Percentiles rank a stretch among this genome's conserved stretches.
Conservation (phyloP, 2,888 invertebrate genomes). For the Melanchra persicariae region DNA sequence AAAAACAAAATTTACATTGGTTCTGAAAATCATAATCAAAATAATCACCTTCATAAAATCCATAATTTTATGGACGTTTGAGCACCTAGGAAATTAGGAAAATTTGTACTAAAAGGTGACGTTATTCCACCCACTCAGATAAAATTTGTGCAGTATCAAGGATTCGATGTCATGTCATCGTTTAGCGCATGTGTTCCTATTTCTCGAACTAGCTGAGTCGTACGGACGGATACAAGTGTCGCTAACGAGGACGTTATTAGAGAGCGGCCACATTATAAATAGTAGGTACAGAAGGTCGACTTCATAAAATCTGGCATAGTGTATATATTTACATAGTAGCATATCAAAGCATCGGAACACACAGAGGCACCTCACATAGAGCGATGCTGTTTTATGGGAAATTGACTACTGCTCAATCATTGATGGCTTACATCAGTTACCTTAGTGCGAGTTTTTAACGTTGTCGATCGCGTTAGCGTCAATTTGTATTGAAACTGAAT, state of each 20-base stretch:
- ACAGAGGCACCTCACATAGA: too few relatives aligned
- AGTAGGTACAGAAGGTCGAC: slow-evolving; percentile 3
- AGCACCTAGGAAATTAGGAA: not conserved
- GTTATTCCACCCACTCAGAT: slow-evolving; percentile 9
- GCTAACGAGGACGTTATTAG: slow-evolving; percentile 62
- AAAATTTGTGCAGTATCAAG: slow-evolving; percentile 1
- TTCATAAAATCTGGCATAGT: not conserved
- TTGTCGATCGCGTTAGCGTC: too few relatives aligned
- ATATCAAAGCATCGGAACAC: too few relatives aligned
- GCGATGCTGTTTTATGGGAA: too few relatives aligned
- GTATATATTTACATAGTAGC: too few relatives aligned
- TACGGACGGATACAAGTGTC: slow-evolving; percentile 53
- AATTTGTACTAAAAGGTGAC: not conserved
- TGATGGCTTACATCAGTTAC: too few relatives aligned
- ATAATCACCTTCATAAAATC: not conserved
- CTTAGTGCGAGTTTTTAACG: too few relatives aligned
- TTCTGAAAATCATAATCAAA: not conserved
- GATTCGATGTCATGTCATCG: slow-evolving; percentile 38
- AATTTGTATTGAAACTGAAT: too few relatives aligned
- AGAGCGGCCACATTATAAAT: slow-evolving; percentile 7
- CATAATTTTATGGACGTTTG: not conserved
- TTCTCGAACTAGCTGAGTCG: slow-evolving; percentile 30
- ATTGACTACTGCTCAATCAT: too few relatives aligned
- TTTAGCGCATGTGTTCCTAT: slow-evolving; percentile 42
- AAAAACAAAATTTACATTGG: not conserved